Percentiles rank a stretch among this genome's conserved stretches.
Evolutionary conservation across 1,140 invertebrate species (phyloP).

Genomic region (Calosoma granatense): DNA sequence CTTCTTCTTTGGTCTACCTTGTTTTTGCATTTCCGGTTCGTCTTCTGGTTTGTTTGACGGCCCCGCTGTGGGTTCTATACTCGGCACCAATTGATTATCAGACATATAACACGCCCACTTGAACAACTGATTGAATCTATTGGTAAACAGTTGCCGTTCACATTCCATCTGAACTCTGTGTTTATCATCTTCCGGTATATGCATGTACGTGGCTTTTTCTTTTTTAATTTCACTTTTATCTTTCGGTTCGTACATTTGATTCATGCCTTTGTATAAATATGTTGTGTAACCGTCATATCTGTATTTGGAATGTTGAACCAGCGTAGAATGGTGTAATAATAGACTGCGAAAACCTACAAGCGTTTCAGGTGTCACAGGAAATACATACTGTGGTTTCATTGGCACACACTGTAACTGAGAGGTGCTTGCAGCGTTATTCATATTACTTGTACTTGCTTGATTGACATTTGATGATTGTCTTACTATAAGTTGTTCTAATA

Average conservation of each 20-base stretch:
- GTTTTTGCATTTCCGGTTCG: not conserved
- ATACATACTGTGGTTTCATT: not conserved
- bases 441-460: too few species aligned
- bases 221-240: too few species aligned
- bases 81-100: not conserved
- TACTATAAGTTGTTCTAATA: too few species aligned
- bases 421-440: too few species aligned
- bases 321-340: not conserved
- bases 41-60: not conserved
- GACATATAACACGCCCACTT: conserved; percentile 10
- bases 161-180: not conserved
- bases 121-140: conserved; percentile 17
- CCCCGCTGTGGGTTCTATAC: not conserved
- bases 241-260: too few species aligned
- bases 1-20: not conserved
- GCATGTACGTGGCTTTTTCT: too few species aligned
- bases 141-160: conserved; percentile 15
- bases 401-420: too few species aligned
- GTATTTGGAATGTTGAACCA: not conserved
- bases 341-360: not conserved
- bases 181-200: too few species aligned
- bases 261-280: too few species aligned
- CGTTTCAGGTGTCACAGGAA: not conserved
- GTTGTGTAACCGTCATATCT: too few species aligned
- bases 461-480: too few species aligned